These are phyloP conservation scores for Resseliella maxima DNA, from an alignment of 2,888 invertebrate genomes.

Conservation along the genomic window DNA sequence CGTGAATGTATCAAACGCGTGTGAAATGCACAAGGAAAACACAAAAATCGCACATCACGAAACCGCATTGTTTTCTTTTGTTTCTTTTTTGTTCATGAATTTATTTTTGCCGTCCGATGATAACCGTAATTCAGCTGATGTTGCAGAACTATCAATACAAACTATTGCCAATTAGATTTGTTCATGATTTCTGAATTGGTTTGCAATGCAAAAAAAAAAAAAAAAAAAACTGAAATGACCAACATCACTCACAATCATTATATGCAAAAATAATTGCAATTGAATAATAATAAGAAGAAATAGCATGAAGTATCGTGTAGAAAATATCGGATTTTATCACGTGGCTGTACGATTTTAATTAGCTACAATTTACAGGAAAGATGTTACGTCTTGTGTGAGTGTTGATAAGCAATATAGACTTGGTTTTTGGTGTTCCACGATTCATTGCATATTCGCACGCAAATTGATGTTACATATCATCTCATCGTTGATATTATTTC, in stretches of 20 bases:
- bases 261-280: background rate
- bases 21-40: background rate
- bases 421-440: background rate
- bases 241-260: background rate
- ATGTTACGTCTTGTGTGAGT: background rate
- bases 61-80: background rate
- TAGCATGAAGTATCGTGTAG: background rate
- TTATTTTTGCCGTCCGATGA: background rate
- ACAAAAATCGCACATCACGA: background rate
- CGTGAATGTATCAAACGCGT: background rate
- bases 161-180: background rate
- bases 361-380: slow-evolving; percentile 29
- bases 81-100: background rate
- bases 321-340: background rate
- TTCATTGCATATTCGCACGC: background rate
- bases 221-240: background rate
- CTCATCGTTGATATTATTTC: background rate
- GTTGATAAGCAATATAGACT: background rate
- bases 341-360: background rate
- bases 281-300: background rate
- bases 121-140: background rate
- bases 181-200: background rate
- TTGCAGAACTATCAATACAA: background rate
- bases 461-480: background rate
- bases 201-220: background rate